phyloP scores from a whole-genome alignment of 1,140 invertebrate species.

The Littorina saxatilis region DNA sequence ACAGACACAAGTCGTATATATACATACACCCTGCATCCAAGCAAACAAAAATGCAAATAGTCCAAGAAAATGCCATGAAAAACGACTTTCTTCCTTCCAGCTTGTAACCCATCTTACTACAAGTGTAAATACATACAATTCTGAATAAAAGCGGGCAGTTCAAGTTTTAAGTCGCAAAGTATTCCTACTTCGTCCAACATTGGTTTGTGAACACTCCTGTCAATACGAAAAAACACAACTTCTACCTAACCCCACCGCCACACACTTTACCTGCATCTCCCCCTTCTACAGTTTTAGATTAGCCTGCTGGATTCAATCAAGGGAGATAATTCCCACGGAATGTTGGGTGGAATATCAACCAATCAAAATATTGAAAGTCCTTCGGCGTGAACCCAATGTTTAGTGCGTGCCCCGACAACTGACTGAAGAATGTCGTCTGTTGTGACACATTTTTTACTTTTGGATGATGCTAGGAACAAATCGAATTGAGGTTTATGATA shows the following conservation, averaged over 20 bases:
- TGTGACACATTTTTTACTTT: not conserved
- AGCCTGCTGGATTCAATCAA: too few relatives aligned
- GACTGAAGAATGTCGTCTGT: not conserved
- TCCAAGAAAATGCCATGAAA: not conserved
- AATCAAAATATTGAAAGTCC: not conserved
- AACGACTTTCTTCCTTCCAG: not conserved
- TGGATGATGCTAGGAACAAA: not conserved
- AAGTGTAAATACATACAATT: not conserved
- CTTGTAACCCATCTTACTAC: not conserved
- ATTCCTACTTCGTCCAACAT: too few relatives aligned
- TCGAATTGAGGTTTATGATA: not conserved
- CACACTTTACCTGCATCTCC: too few relatives aligned
- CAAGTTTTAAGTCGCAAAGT: too few relatives aligned
- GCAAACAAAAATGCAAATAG: not conserved
- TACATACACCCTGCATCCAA: not conserved
- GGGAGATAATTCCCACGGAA: not conserved
- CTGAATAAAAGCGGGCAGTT: too few relatives aligned
- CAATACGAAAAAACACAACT: too few relatives aligned
- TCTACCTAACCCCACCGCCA: too few relatives aligned
- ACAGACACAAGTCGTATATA: too few relatives aligned
- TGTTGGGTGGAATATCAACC: not conserved
- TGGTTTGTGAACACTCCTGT: too few relatives aligned
- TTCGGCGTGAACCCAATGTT: constrained; percentile 3
- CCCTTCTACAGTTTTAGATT: too few relatives aligned
- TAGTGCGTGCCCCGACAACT: constrained; percentile 36